Evolutionary conservation across 2,113 vertebrate genomes (phyloP).

Genomic region (Indicator maculatus): DNA sequence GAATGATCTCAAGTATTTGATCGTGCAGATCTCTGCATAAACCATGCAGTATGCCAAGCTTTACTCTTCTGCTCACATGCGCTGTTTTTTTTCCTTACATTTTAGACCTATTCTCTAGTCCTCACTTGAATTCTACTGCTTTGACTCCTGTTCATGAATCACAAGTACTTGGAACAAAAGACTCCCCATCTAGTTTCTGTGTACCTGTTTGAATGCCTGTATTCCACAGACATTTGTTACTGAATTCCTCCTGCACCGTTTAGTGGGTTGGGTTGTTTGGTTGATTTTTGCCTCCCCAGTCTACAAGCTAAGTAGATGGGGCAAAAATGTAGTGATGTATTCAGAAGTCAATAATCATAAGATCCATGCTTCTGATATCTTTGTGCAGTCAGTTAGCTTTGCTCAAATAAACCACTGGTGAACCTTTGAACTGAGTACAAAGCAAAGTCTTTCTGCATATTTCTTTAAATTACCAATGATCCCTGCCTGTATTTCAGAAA

Average conservation of each 20-base stretch:
- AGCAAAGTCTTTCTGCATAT: not conserved
- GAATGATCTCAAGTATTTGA: not conserved
- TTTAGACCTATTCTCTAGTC: not conserved
- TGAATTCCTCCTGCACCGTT: not conserved
- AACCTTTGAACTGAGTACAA: not conserved
- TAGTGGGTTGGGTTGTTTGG: not conserved
- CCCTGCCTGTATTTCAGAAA: constrained; percentile 79
- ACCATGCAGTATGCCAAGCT: not conserved
- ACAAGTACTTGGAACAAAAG: not conserved
- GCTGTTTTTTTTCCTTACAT: not conserved
- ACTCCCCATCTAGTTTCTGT: not conserved
- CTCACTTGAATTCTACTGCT: not conserved
- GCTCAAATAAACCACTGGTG: not conserved
- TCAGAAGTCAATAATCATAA: not conserved
- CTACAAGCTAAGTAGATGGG: not conserved
- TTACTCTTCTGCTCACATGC: not conserved
- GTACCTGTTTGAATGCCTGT: not conserved
- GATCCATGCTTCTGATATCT: not conserved
- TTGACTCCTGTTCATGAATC: not conserved
- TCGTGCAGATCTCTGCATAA: not conserved
- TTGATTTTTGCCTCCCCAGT: not conserved
- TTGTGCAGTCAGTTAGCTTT: not conserved
- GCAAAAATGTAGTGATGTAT: not conserved
- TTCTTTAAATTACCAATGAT: not conserved
- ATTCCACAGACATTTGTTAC: not conserved